Conservation (phyloP, 1,140 invertebrate species). For the Cydia pomonella region DNA sequence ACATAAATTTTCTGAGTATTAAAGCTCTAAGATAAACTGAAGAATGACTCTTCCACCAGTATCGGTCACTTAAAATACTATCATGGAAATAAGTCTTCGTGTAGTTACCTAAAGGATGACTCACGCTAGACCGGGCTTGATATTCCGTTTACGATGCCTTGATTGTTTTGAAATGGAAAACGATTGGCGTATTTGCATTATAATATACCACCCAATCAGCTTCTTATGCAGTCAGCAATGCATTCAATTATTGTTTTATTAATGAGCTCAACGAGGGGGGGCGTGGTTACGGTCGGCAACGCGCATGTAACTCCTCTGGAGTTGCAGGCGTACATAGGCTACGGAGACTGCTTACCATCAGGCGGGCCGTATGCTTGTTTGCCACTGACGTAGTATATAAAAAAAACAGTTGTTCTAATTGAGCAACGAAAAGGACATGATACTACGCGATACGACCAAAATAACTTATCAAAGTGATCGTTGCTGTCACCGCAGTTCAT, state of each 20-base stretch:
- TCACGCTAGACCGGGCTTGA: too few relatives aligned
- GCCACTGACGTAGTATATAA: too few relatives aligned
- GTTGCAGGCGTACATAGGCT: too few relatives aligned
- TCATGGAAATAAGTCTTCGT: neutral
- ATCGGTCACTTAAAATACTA: neutral
- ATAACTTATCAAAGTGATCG: neutral
- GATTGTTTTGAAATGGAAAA: constrained; percentile 8
- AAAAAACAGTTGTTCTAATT: neutral
- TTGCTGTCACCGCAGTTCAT: too few relatives aligned
- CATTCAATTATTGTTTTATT: neutral
- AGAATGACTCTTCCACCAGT: neutral
- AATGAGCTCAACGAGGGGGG: too few relatives aligned
- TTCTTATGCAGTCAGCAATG: neutral
- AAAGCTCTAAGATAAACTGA: constrained; percentile 3
- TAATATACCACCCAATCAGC: constrained; percentile 15
- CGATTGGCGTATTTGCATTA: neutral
- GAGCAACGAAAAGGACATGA: neutral
- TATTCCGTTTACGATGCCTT: constrained; percentile 7
- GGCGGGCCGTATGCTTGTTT: too few relatives aligned
- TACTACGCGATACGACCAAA: too few relatives aligned
- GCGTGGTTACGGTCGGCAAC: too few relatives aligned
- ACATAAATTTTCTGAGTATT: constrained; percentile 1
- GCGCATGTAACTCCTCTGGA: too few relatives aligned
- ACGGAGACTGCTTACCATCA: too few relatives aligned
- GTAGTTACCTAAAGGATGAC: neutral